Conservation (phyloP, 2,888 invertebrate genomes). For the Orthosia cruda region DNA sequence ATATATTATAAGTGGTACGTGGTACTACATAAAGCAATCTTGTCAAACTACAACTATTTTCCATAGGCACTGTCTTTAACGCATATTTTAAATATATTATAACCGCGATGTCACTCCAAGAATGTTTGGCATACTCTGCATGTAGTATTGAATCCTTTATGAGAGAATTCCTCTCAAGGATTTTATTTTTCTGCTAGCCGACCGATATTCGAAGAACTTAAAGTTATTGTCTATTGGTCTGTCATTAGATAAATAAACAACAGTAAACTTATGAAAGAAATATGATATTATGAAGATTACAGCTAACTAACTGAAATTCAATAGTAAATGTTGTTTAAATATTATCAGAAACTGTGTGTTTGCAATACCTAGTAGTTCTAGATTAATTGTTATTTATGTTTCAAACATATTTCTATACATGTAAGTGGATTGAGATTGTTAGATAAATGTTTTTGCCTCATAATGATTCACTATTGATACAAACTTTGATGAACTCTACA, state of each 20-base stretch:
- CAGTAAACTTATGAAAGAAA: conserved; percentile 21
- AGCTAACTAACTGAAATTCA: conserved; percentile 43
- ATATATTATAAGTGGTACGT: conserved; percentile 23
- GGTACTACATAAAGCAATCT: conserved; percentile 32
- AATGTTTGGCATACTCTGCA: neutral
- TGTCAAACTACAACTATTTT: conserved; percentile 37
- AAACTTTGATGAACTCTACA: conserved; percentile 37
- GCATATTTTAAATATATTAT: conserved; percentile 43
- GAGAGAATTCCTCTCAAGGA: neutral
- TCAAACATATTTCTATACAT: conserved; percentile 37
- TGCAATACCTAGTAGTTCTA: conserved; percentile 51
- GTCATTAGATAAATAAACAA: conserved; percentile 21
- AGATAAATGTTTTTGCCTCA: conserved; percentile 48
- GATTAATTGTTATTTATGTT: conserved; percentile 33
- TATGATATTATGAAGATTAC: conserved; percentile 43
- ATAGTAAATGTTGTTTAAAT: conserved; percentile 45
- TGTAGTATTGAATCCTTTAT: no score
- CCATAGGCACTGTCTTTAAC: conserved; percentile 63
- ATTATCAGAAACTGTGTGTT: conserved; percentile 42
- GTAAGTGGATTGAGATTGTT: conserved; percentile 31
- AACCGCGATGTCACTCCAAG: neutral
- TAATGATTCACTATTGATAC: conserved; percentile 36
- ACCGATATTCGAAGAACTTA: conserved; percentile 17
- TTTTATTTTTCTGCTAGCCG: conserved; percentile 9
- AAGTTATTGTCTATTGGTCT: conserved; percentile 9